These are phyloP conservation scores for Sardina pilchardus DNA, from an alignment of 2,113 vertebrate genomes.

Conservation along the genomic window DNA sequence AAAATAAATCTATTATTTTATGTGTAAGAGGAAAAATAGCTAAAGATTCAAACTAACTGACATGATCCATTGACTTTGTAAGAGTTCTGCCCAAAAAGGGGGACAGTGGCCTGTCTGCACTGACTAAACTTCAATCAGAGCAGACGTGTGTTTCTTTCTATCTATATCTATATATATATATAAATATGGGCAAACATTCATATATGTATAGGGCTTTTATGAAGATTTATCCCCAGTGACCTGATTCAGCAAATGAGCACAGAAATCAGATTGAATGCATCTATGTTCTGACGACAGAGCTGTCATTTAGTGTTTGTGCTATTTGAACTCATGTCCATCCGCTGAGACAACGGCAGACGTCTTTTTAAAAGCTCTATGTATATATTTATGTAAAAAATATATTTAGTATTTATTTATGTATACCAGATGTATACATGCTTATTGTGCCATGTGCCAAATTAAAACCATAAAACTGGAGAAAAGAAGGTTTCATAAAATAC, in stretches of 20 bases:
- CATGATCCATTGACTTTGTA: constrained; percentile 77
- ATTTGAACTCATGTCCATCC: constrained; percentile 58
- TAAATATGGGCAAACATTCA: constrained; percentile 77
- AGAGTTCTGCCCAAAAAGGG: constrained; percentile 66
- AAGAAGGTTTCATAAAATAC: constrained; percentile 69
- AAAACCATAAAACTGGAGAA: constrained; percentile 77
- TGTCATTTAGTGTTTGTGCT: constrained; percentile 39
- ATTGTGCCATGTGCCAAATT: constrained; percentile 87
- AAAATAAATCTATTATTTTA: constrained; percentile 82
- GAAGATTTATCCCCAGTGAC: constrained; percentile 59
- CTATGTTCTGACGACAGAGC: constrained; percentile 46
- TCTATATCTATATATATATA: constrained; percentile 75
- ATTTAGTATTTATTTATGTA: constrained; percentile 85
- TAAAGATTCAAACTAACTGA: constrained; percentile 82
- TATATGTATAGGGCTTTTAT: constrained; percentile 80
- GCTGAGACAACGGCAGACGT: constrained; percentile 59
- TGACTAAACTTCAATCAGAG: constrained; percentile 71
- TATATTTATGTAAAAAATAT: constrained; percentile 82
- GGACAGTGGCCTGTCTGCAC: constrained; percentile 76
- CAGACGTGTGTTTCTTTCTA: constrained; percentile 75
- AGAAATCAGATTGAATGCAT: constrained; percentile 51
- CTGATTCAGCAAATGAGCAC: constrained; percentile 49
- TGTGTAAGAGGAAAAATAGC: constrained; percentile 77
- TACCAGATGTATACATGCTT: constrained; percentile 81
- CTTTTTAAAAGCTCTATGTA: constrained; percentile 80